Evolutionary conservation across 2,113 vertebrate genomes (phyloP), one percentile per base, ranked within the genome.

Genomic region (Spermophilus dauricus): DNA sequence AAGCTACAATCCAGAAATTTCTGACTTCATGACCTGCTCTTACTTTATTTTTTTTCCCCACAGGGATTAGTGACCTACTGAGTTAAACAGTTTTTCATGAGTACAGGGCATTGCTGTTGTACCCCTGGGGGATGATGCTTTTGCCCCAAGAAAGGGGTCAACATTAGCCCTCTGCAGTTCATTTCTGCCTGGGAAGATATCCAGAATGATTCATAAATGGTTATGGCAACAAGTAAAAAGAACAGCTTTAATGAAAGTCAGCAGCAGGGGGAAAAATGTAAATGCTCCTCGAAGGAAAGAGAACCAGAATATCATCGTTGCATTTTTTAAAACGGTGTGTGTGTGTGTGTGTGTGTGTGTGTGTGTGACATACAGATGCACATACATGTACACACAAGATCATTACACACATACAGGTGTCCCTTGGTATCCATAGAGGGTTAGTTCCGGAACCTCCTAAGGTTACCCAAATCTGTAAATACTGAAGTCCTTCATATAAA

Each of bases 191-290:
- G 77, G 72, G 86, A 88, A 82, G 53, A 58, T 37, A n/a, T 12
- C 61, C 75, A 67, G 61, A 72, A 32, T 42, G 42, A 77, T 48
- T 65, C 17, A 45, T 83, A 91, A 45, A 72, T 24, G 58, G 53
- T 58, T 58, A 87, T 5, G 56, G 61, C 37, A 70, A 92, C 42
- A 91, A 58, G 67, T 56, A 39, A 69, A 90, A 48, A 61, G 86
- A 86, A 81, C 37, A 73, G 45, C 53, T 92, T 90, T 26, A 86
- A 85, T 34, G 69, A 84, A 95, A 86, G 56, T 42, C 28, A 82
- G 86, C n/a, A 78, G 73, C 32, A 39, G 45, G 22, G 17, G 39
- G 69, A 48, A 83, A 78, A 92, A 65, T 24, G 8, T 42, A 56
- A 77, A 72, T 65, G 34, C 24, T 45, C 30, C 12, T 73, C 73